Base-by-base conservation (phyloP, 1,140 invertebrate species). In the Holcopasites calliopsidis region DNA sequence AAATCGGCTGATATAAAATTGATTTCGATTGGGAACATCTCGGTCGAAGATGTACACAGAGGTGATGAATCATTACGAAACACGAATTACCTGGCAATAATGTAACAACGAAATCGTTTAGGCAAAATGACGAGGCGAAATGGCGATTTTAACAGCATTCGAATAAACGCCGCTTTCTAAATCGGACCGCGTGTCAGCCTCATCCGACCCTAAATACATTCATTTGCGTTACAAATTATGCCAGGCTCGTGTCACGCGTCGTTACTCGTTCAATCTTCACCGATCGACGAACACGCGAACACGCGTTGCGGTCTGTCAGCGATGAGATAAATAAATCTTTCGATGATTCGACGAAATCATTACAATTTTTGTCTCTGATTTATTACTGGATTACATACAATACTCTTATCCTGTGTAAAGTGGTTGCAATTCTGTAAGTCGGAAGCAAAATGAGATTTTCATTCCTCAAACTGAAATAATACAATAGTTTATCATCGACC, bases 131-230 rank as follows among this genome's bases (percentile, higher is more conserved):
- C 28, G 26, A 62, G 28, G n/a, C 13, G 26, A n/a, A 64, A 62
- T 40, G 28, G 38, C 35, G 21, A 54, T 42, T 73, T 73, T 73
- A 54, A 31, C 21, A 18, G 16, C 42, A 38, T 71, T 57, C 55
- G 49, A 49, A 71, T n/a, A n/a, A 13, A n/a, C 8, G 44, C 26
- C 42, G 54, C 58, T 72, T 72, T 72, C 58, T 64, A 64, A 73
- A 73, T 73, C 28, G 31, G 44, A 16, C 44, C 16, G 49, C 35
- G 28, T 64, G 49, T 49, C 60, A n/a, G 64, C 64, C 49, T 73
- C 21, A 11, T 64, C n/a, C n/a, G 0, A 50, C n/a, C 2, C 18
- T n/a, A n/a, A n/a, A n/a, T 23, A n/a, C 33, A 18, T 40, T 61
- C 58, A 21, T 64, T 72, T 28, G 69, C 33, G 26, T 64, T 73